A percentile compares a stretch with the other conserved stretches of the same genome.
phyloP scores from a whole-genome alignment of 92 coral and sea anemone genomes.

The Epizoanthus ramosus region DNA sequence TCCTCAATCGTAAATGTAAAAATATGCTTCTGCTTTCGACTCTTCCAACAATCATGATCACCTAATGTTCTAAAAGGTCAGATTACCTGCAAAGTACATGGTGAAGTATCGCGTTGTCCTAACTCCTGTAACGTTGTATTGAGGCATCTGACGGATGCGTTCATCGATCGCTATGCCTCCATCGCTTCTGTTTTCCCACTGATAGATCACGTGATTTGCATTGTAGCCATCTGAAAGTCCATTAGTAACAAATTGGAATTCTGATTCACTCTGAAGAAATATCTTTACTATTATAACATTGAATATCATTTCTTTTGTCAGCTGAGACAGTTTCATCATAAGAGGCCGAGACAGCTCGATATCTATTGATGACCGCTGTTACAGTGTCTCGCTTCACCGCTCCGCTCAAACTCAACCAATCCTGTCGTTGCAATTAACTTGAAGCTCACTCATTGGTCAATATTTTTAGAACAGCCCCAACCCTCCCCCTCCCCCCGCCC shows the following conservation, averaged over 20 bases:
- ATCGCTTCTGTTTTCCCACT: conserved; percentile 91
- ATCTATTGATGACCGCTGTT: too few species aligned
- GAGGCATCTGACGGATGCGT: conserved; percentile 87
- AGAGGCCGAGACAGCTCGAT: too few species aligned
- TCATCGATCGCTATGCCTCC: conserved; percentile 89
- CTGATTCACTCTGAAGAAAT: background rate
- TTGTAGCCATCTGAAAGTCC: conserved; percentile 79
- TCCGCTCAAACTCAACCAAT: too few species aligned
- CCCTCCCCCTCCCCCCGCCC: too few species aligned
- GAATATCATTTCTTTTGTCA: background rate
- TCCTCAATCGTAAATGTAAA: too few species aligned
- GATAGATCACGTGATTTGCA: conserved; percentile 77
- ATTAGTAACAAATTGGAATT: background rate
- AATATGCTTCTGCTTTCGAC: too few species aligned
- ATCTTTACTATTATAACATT: background rate
- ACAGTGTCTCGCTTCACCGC: too few species aligned
- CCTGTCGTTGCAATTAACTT: too few species aligned
- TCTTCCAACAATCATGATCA: too few species aligned
- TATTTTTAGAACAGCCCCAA: too few species aligned
- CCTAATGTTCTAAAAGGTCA: background rate
- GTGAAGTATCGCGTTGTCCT: conserved; percentile 67
- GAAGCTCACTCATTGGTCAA: too few species aligned
- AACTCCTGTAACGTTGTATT: conserved; percentile 76
- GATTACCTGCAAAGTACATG: conserved; percentile 81
- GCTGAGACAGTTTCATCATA: too few species aligned